These are phyloP conservation scores for Autographa gamma DNA, from an alignment of 2,888 invertebrate genomes.

Conservation along the genomic window DNA sequence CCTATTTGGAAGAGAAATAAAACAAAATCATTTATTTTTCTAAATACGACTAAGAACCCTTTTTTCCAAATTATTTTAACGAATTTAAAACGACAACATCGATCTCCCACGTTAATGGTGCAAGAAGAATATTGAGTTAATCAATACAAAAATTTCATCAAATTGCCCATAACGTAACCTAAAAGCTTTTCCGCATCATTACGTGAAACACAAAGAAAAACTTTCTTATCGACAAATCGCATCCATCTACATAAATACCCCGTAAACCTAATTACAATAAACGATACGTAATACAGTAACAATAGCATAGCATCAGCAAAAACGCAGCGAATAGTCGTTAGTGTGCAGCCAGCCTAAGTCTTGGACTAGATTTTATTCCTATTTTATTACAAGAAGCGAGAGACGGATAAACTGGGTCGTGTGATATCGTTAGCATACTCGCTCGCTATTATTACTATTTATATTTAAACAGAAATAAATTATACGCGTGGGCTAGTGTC, in stretches of 20 bases:
- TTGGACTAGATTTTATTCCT: constrained; percentile 8
- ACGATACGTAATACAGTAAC: not conserved
- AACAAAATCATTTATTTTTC: no score
- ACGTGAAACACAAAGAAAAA: not conserved
- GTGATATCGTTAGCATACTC: constrained; percentile 37
- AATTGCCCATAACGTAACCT: not conserved
- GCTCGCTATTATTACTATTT: constrained; percentile 49
- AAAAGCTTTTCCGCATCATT: not conserved
- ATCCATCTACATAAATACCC: not conserved
- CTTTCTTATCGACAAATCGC: not conserved
- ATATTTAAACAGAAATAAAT: constrained; percentile 47
- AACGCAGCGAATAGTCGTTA: constrained; percentile 8
- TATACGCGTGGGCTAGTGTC: constrained; percentile 46
- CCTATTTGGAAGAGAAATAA: no score
- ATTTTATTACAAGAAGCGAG: constrained; percentile 9
- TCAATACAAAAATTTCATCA: no score
- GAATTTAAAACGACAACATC: no score
- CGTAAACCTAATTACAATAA: not conserved
- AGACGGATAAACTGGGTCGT: constrained; percentile 24
- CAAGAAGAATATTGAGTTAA: no score
- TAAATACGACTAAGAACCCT: no score
- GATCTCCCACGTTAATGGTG: no score
- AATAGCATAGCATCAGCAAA: not conserved
- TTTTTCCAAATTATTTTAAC: no score
- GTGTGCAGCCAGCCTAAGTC: not conserved